These are phyloP conservation scores for Hydropsyche tenuis DNA, from an alignment of 1,140 invertebrate species.

Conservation along the genomic window DNA sequence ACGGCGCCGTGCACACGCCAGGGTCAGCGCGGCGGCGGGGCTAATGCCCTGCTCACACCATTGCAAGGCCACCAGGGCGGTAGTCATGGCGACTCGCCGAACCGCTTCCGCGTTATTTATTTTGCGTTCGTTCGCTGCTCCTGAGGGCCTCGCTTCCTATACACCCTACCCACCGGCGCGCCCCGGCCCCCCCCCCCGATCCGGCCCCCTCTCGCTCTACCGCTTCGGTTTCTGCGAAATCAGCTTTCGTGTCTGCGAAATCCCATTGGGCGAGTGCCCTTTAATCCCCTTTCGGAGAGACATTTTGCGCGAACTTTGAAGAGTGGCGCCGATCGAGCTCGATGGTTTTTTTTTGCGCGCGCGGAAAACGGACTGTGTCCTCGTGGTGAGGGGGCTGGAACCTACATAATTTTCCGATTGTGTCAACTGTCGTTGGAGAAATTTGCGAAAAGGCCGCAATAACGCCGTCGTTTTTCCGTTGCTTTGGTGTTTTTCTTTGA, in stretches of 20 bases:
- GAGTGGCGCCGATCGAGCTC: background rate
- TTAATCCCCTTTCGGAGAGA: slow-evolving; percentile 19
- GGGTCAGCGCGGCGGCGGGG: slow-evolving; percentile 49
- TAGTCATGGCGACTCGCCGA: slow-evolving; percentile 41
- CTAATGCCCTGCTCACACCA: slow-evolving; percentile 49
- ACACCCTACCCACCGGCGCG: background rate
- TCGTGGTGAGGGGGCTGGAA: no score
- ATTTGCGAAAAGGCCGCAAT: no score
- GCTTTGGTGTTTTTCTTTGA: no score
- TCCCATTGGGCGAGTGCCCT: slow-evolving; percentile 19
- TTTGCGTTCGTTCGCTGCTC: slow-evolving; percentile 19
- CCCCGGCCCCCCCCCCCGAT: background rate
- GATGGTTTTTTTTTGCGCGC: no score
- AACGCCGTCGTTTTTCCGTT: no score
- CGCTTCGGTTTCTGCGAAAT: slow-evolving; percentile 21
- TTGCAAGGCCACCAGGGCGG: slow-evolving; percentile 50
- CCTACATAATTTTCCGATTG: no score
- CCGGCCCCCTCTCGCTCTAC: background rate
- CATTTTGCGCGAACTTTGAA: slow-evolving; percentile 2
- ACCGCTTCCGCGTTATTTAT: slow-evolving; percentile 46
- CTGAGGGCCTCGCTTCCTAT: background rate
- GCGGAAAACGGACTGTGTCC: no score
- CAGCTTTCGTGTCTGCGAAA: slow-evolving; percentile 21
- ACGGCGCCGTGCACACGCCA: slow-evolving; percentile 48
- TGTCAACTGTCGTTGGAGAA: no score